Evolutionary conservation across 2,113 vertebrate species (phyloP).

Genomic region (Mus musculus): GRCm39 chr13:37176001-37176500

Average conservation of each 20-base stretch:
- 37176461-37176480: not conserved
- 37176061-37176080: not conserved
- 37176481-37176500: not conserved
- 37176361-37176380: not conserved
- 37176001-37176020: not conserved
- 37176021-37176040: not conserved
- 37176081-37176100: not conserved
- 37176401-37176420: not conserved
- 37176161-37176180: fast-evolving
- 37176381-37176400: fast-evolving
- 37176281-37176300: not conserved
- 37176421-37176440: fast-evolving
- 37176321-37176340: not conserved
- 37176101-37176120: not conserved
- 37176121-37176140: not conserved
- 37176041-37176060: not conserved
- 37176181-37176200: not conserved
- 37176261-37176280: not conserved
- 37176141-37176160: not conserved
- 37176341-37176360: not conserved
- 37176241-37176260: not conserved
- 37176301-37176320: not conserved
- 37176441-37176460: fast-evolving
- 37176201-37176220: not conserved
- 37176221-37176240: not conserved